phyloP scores from a whole-genome alignment of 92 coral and sea anemone genomes.

The Isaurus tuberculatus region DNA sequence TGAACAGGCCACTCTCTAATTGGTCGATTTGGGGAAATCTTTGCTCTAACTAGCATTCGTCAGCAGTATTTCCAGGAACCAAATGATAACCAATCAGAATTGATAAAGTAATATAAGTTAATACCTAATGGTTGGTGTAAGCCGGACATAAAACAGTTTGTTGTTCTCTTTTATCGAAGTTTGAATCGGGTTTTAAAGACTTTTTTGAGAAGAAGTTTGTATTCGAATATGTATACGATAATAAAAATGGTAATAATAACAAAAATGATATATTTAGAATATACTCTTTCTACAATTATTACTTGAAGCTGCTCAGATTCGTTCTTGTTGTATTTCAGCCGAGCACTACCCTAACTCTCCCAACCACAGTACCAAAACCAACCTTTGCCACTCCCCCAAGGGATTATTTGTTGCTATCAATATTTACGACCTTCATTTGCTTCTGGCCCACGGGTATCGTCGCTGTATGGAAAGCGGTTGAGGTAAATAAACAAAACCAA shows the following conservation, averaged over 20 bases:
- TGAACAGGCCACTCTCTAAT: no score
- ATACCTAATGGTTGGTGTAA: no score
- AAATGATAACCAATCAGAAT: not conserved
- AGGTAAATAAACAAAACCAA: conserved; percentile 38
- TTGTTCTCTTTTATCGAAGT: no score
- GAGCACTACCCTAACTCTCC: conserved; percentile 15
- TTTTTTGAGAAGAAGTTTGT: not conserved
- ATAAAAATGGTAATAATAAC: not conserved
- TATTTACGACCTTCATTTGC: conserved; percentile 54
- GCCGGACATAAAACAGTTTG: no score
- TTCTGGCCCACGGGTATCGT: conserved; percentile 71
- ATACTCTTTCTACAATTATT: no score
- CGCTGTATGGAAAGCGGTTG: conserved; percentile 65
- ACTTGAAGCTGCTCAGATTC: no score
- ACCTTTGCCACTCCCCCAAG: conserved; percentile 41
- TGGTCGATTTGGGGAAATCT: not conserved
- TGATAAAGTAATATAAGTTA: not conserved
- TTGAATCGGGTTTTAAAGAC: no score
- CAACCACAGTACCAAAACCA: conserved; percentile 37
- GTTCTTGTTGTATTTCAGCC: not conserved
- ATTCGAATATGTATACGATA: not conserved
- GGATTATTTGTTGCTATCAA: conserved; percentile 51
- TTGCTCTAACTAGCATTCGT: not conserved
- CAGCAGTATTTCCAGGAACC: not conserved
- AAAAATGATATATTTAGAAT: no score